These are phyloP conservation scores for Carpatolechia fugitivella DNA, from an alignment of 2,888 invertebrate species.

Conservation along the genomic window DNA sequence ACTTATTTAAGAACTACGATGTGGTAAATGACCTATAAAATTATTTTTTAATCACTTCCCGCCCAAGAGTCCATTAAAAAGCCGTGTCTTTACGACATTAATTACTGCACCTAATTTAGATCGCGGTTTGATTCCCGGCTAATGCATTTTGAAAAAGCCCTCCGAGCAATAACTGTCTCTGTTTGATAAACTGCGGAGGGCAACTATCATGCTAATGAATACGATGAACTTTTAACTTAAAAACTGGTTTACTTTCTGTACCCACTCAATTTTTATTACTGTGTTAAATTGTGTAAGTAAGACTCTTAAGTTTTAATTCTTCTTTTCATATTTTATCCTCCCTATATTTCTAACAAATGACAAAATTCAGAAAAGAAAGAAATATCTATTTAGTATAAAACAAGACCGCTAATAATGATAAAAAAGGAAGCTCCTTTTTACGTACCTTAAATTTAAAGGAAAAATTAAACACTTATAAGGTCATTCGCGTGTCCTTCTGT, in stretches of 20 bases:
- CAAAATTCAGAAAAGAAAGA: no score
- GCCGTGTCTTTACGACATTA: slow-evolving; percentile 27
- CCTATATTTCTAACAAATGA: no score
- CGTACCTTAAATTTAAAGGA: no score
- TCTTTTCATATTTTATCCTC: no score
- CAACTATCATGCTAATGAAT: slow-evolving; percentile 25
- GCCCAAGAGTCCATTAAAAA: slow-evolving; percentile 7
- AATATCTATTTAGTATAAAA: no score
- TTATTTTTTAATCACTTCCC: slow-evolving; percentile 9
- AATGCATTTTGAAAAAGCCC: slow-evolving; percentile 27
- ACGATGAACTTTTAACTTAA: not conserved
- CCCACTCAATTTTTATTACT: no score
- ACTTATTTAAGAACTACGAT: not conserved
- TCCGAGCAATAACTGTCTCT: slow-evolving; percentile 30
- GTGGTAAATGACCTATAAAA: not conserved
- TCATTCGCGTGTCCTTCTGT: no score
- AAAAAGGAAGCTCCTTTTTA: no score
- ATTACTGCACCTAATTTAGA: slow-evolving; percentile 45
- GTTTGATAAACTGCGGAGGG: slow-evolving; percentile 28
- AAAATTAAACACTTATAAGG: no score
- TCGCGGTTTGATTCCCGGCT: slow-evolving; percentile 18
- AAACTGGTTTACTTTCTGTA: not conserved
- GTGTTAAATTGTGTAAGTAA: no score
- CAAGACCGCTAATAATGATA: no score
- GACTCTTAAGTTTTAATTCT: no score